Percentiles rank a stretch among this genome's conserved stretches.
Conservation (phyloP, 2,888 invertebrate genomes). For the Ormyrus thymus region DNA sequence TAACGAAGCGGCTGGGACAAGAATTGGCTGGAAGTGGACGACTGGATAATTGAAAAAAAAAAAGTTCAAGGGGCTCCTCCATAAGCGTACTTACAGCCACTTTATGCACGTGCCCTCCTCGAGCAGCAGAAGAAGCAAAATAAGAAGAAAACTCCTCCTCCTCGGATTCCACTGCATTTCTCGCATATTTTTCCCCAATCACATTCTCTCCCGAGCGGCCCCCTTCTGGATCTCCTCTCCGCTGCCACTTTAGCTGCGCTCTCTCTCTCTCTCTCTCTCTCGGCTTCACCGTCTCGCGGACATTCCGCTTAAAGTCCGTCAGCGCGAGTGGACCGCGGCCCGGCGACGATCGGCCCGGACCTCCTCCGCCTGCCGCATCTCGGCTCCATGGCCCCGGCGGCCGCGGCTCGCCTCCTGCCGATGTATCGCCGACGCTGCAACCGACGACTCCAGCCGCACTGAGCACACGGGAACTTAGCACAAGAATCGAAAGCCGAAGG, state of each 20-base stretch:
- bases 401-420: neutral
- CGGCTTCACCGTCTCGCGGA: too few species aligned
- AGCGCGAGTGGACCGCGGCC: too few species aligned
- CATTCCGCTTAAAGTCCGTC: too few species aligned
- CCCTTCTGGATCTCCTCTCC: neutral
- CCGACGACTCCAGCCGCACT: too few species aligned
- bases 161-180: conserved; percentile 62
- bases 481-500: too few species aligned
- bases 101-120: conserved; percentile 71
- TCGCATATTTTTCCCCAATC: conserved; percentile 65
- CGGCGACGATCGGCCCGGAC: neutral
- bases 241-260: neutral
- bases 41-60: conserved; percentile 30
- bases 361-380: neutral
- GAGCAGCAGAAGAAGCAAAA: conserved; percentile 63
- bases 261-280: too few species aligned
- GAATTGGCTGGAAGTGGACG: conserved; percentile 4
- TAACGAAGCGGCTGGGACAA: conserved; percentile 10
- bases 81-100: conserved; percentile 71
- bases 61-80: conserved; percentile 32
- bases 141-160: conserved; percentile 45
- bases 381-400: neutral
- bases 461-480: too few species aligned
- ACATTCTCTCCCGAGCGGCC: conserved; percentile 57
- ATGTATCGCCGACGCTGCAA: too few species aligned